Evolutionary conservation across 2,797 vertebrate genomes (phyloP), one percentile per base, ranked within the genome.

Genomic region (Pangasius krempfi): DNA sequence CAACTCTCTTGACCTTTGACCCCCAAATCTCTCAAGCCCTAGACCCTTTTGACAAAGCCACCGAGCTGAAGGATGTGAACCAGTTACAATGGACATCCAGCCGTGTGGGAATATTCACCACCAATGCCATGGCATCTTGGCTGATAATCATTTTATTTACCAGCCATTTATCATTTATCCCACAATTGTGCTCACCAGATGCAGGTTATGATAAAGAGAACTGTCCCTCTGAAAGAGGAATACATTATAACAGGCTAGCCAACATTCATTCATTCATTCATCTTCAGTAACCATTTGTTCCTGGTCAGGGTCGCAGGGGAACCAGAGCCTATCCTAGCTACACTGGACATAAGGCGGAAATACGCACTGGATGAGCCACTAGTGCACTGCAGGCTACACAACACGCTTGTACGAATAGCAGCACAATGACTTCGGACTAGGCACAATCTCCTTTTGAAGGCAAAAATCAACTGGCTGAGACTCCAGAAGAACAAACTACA

Each of bases 1-100:
- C 22, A n/a, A 44, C 84, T 60, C 52, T 85, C 27, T 66, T 68
- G 70, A 88, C 44, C 70, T 84, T 54, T 88, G 87, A 84, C 81
- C 80, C 68, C 68, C 5, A 47, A 56, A 47, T 37, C 50, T 70
- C 8, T 75, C 2, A 54, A 52, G 22, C 81, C 72, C 14, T 44
- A 30, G 16, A 87, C 22, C 10, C 40, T 33, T 60, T 54, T n/a
- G n/a, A 87, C 27, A 87, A 87, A 47, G 27, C 37, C 64, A 27
- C 47, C 4, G 33, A 70, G 62, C 33, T 70, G 64, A 52, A 84
- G 68, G 9, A 40, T 75, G 80, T 62, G 58, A 85, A 76, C 56
- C 56, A 18, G 56, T 54, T 18, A 78, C 40, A 73, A 33, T 37
- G 18, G 66, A 83, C 18, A 3, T 75, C 54, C 87, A 58, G 52